Evolutionary conservation across 2,113 vertebrate genomes (phyloP), one percentile per base, ranked within the genome.

Genomic region (Xerus inauris): DNA sequence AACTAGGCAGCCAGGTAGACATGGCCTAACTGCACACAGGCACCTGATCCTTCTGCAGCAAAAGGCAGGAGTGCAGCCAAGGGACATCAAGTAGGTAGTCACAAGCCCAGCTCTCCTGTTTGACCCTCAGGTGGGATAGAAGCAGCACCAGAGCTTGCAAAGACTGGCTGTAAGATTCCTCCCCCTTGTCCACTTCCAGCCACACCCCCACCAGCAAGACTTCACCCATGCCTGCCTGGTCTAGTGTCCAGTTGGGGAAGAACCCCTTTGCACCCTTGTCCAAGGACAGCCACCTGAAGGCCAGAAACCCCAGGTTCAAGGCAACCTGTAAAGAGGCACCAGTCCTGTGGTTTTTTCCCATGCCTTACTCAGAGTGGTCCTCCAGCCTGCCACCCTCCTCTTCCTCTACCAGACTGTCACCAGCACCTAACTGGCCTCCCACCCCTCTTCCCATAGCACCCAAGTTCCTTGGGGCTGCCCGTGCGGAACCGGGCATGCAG

Each of bases 141-240:
- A 91, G 57, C 57, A 75, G 42, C 40, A 67, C n/a, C 82, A 20
- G 0, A 57, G 59, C 32, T 85, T 19, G 5, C 62, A 59, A 81
- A 57, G 28, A 94, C 92, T 67, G 81, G n/a, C 85, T 14, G 24
- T 13, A 16, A 71, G 57, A 16, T 26, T 38, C 38, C 49, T 71
- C 40, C 88, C 54, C n/a, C 35, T 5, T 4, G 6, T 59, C 89
- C 59, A 51, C 59, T 89, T 35, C 86, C 71, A 67, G 97, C 86
- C 96, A 97, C 96, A 0, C 97, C 93, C 92, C 88, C 91, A 84
- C 57, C 86, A 30, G 19, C 12, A 51, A 93, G 51, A 65, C 72
- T 73, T 64, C 32, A 0, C 42, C 42, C 17, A 40, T 16, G 30
- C 59, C 64, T 1, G 3, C 1, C 1, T 26, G 87, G 75, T 30